Evolutionary conservation across 2,113 vertebrate genomes (phyloP), one percentile per base, ranked within the genome.

Genomic region (Lampris megalopsis): DNA sequence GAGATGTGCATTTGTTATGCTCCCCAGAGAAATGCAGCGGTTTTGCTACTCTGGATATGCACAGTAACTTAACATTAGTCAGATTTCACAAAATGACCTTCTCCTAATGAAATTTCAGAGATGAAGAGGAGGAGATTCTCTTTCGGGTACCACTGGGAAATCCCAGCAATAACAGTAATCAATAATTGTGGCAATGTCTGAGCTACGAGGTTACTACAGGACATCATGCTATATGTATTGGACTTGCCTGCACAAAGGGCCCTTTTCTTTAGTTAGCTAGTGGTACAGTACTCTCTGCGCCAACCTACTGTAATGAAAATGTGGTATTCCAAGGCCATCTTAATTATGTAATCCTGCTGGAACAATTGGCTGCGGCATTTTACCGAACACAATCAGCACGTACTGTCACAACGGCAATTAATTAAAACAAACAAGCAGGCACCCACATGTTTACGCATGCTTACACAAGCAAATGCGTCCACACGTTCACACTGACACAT

Each of bases 341-440:
- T 62, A 68, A 73, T 83, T 81, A 86, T 75, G 75, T 57, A 64
- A 59, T 76, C 45, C n/a, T 82, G 77, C 85, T 38, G 81, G 76
- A 80, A 89, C 91, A 92, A 91, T 91, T 91, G 91, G 77, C 83
- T 59, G 69, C 59, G 49, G 75, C 85, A 85, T 89, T 90, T 88
- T 89, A 75, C 85, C 75, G 86, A 82, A 92, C 81, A 86, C 70
- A 68, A 88, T 88, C 79, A 79, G 81, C 71, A 85, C 50, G 79
- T 68, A 83, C 84, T 75, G 81, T 86, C 85, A 89, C 87, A 84
- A 82, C 86, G 82, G 81, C 83, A 89, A 86, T 92, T 87, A 88
- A 68, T 83, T 84, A 68, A 83, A 80, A 74, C 75, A 84, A 86
- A 75, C 79, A 83, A 47, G 73, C 66, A 66, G 13, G 50, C 60